Percentiles rank a stretch among this genome's conserved stretches.
phyloP scores from a whole-genome alignment of 92 coral and sea anemone species.

The Isaurus tuberculatus region DNA sequence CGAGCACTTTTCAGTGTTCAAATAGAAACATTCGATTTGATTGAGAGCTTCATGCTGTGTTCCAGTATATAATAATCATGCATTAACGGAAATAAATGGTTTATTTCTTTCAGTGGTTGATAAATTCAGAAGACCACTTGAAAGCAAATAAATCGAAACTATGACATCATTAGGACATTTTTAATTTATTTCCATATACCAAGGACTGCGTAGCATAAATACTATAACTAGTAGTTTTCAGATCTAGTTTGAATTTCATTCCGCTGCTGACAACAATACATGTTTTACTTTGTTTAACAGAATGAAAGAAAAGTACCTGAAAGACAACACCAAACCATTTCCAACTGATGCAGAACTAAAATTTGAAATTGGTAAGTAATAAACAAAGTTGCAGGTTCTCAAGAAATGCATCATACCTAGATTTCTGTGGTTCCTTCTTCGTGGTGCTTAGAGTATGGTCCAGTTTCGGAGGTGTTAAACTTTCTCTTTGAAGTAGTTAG shows the following conservation, averaged over 20 bases:
- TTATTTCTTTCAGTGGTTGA: no score
- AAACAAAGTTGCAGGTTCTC: background rate
- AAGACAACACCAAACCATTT: background rate
- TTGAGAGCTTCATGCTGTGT: no score
- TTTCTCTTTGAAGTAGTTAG: no score
- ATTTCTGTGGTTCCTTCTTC: background rate
- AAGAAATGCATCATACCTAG: background rate
- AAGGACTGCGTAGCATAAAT: background rate
- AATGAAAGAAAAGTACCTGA: conserved; percentile 39
- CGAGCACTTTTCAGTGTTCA: no score
- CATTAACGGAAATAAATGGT: no score
- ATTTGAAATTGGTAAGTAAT: conserved; percentile 34
- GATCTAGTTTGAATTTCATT: background rate
- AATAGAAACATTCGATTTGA: no score
- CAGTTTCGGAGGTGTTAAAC: no score
- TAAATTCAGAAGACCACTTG: background rate
- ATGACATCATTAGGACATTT: background rate
- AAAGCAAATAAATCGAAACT: background rate
- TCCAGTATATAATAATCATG: no score
- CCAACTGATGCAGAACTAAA: background rate
- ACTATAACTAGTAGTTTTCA: background rate
- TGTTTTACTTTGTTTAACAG: conserved; percentile 12
- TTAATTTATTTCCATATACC: background rate
- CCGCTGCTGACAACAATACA: background rate
- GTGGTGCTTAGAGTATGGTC: no score